phyloP scores from a whole-genome alignment of 2,797 vertebrate species.

The Echiichthys vipera region DNA sequence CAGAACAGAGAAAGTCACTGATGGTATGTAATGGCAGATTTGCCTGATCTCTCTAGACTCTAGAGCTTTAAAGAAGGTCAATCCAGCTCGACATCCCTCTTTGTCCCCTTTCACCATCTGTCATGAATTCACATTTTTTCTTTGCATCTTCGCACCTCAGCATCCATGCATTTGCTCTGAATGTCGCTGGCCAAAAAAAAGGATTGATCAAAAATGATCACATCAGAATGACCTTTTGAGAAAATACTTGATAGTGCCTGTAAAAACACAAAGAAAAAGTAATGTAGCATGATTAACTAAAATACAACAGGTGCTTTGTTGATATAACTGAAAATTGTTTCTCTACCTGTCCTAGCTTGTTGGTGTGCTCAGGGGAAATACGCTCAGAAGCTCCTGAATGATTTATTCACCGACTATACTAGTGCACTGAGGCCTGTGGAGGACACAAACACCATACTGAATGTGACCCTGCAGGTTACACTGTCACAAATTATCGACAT shows the following conservation, averaged over 20 bases:
- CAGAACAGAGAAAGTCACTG: constrained; percentile 20
- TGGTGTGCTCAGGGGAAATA: constrained; percentile 85
- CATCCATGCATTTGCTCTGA: neutral
- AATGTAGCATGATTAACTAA: neutral
- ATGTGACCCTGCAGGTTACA: constrained; percentile 93
- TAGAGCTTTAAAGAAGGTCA: constrained; percentile 49
- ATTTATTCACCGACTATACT: constrained; percentile 87
- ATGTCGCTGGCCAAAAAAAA: neutral
- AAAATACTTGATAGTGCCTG: neutral
- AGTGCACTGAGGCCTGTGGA: constrained; percentile 90
- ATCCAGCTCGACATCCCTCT: constrained; percentile 42
- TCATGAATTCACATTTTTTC: constrained; percentile 46
- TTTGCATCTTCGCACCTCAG: constrained; percentile 2
- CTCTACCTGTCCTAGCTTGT: constrained; percentile 78
- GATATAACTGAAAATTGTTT: constrained; percentile 5
- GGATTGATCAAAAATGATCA: neutral
- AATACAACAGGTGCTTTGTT: neutral
- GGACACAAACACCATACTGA: constrained; percentile 90
- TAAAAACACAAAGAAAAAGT: neutral
- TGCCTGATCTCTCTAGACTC: constrained; percentile 55
- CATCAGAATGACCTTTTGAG: neutral
- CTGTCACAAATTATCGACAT: constrained; percentile 96
- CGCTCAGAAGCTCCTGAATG: constrained; percentile 90
- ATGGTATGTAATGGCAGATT: constrained; percentile 60
- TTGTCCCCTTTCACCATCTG: constrained; percentile 65